A percentile compares a stretch with the other conserved stretches of the same genome.
Evolutionary conservation across 2,797 vertebrate species (phyloP).

Genomic region (Champsocephalus esox): DNA sequence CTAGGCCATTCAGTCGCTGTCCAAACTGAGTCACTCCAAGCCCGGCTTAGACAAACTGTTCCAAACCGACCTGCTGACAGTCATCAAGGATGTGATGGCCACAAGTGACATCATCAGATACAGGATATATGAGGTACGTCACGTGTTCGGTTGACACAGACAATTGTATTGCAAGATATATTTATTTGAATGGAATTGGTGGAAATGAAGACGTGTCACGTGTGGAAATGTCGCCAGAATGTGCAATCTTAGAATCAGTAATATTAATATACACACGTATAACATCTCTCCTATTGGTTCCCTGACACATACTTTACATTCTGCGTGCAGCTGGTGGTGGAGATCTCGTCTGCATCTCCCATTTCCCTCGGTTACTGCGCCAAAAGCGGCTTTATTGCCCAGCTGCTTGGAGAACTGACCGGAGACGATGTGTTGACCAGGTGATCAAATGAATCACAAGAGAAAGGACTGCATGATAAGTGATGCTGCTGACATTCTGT

Average conservation of each 20-base stretch:
- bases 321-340: conserved; percentile 88
- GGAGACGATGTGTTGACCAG: conserved; percentile 94
- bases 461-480: background rate
- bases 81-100: conserved; percentile 91
- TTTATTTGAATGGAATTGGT: conserved; percentile 1
- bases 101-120: conserved; percentile 91
- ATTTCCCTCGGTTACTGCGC: conserved; percentile 92
- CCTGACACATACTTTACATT: background rate
- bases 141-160: background rate
- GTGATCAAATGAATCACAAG: conserved; percentile 68
- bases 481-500: background rate
- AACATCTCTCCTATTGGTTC: background rate
- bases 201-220: background rate
- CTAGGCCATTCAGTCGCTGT: conserved; percentile 90
- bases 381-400: conserved; percentile 88
- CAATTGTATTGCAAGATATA: background rate
- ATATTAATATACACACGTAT: background rate
- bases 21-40: conserved; percentile 87
- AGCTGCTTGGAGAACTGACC: conserved; percentile 91
- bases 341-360: conserved; percentile 89
- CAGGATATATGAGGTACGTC: conserved; percentile 93
- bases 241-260: background rate
- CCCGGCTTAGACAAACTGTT: conserved; percentile 91
- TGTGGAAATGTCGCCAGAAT: too few relatives aligned
- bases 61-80: conserved; percentile 86